Evolutionary conservation across 2,888 invertebrate species (phyloP).

Genomic region (Auanema sp.): DNA sequence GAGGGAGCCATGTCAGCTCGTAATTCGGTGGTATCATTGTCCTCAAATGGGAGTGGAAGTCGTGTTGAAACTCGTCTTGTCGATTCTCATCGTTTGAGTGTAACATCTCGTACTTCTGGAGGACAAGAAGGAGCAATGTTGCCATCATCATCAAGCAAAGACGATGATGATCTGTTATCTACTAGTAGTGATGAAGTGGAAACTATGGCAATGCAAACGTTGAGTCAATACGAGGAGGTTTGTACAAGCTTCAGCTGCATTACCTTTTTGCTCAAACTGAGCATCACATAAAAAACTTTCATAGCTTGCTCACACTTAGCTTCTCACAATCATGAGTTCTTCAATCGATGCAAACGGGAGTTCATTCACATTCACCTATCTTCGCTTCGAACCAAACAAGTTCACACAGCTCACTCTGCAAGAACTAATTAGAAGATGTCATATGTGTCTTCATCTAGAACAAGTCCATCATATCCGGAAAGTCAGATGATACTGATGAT

Average conservation of each 20-base stretch:
- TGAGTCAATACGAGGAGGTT: constrained; percentile 50
- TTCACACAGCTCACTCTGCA: too few relatives aligned
- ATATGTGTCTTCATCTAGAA: constrained; percentile 6
- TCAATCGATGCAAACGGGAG: not conserved
- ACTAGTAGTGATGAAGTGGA: constrained; percentile 56
- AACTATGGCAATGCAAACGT: constrained; percentile 51
- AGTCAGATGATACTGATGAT: not conserved
- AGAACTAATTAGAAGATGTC: too few relatives aligned
- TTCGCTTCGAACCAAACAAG: too few relatives aligned
- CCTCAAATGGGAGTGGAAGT: constrained; percentile 38
- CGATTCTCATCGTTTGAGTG: constrained; percentile 17
- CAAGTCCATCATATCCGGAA: constrained; percentile 16
- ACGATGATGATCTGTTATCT: constrained; percentile 49
- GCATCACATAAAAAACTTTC: not conserved
- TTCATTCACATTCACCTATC: not conserved
- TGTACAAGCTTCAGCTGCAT: constrained; percentile 1
- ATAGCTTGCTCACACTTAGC: not conserved
- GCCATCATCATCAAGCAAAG: constrained; percentile 47
- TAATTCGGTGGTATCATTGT: constrained; percentile 52
- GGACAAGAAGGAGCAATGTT: constrained; percentile 55
- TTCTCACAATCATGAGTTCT: not conserved
- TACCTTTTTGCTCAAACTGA: not conserved
- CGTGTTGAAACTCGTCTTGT: constrained; percentile 44
- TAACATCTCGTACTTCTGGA: constrained; percentile 16
- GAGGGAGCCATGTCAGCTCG: constrained; percentile 34